Conservation (phyloP, 64 coral and sea anemone genomes). For the Trachythela sp. region DNA sequence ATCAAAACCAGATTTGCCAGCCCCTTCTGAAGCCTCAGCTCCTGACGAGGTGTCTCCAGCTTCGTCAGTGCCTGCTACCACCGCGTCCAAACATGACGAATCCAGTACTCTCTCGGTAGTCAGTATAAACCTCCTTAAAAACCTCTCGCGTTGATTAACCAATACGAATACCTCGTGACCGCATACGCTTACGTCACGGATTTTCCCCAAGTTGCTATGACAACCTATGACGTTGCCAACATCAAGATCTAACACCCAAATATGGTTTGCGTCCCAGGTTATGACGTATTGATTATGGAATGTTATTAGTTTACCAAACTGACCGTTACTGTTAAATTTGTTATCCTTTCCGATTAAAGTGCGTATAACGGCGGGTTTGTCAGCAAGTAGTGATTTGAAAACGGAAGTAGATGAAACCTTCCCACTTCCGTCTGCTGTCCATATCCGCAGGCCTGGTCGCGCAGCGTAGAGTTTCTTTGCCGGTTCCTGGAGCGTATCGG, state of each 20-base stretch:
- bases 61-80: too few species aligned
- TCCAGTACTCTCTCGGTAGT: not conserved
- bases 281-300: slow-evolving; percentile 79
- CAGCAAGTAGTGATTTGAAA: slow-evolving; percentile 75
- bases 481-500: not conserved
- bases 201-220: slow-evolving; percentile 60
- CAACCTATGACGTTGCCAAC: slow-evolving; percentile 70
- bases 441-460: slow-evolving; percentile 72
- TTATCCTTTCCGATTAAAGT: slow-evolving; percentile 25
- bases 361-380: slow-evolving; percentile 59
- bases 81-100: not conserved
- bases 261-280: slow-evolving; percentile 59
- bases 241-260: slow-evolving; percentile 80
- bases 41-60: too few species aligned
- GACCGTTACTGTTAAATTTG: not conserved
- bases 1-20: not conserved
- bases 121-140: slow-evolving; percentile 52
- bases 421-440: slow-evolving; percentile 63
- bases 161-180: slow-evolving; percentile 87
- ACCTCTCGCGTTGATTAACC: slow-evolving; percentile 54
- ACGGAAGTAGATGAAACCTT: slow-evolving; percentile 74
- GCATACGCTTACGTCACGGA: slow-evolving; percentile 69
- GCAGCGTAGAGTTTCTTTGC: slow-evolving; percentile 51
- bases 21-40: too few species aligned
- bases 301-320: slow-evolving; percentile 59